Conservation (phyloP, 2,888 invertebrate genomes). For the Agriotes lineatus region DNA sequence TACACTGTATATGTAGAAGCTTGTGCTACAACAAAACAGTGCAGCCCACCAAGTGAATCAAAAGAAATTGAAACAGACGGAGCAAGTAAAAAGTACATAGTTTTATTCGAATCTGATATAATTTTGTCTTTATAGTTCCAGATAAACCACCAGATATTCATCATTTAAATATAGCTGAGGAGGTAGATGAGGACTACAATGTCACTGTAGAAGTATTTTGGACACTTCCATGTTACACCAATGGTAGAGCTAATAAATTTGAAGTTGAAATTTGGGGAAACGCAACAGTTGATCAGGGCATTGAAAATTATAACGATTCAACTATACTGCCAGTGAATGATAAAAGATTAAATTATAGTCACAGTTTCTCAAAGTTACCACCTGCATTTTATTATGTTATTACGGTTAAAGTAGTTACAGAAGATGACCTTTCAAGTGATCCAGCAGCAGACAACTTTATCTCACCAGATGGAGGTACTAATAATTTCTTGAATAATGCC, state of each 20-base stretch:
- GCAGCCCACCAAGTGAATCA: not conserved
- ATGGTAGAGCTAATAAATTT: conserved; percentile 51
- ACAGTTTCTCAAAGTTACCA: conserved; percentile 22
- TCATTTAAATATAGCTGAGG: too few relatives aligned
- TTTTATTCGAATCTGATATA: not conserved
- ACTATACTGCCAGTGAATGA: not conserved
- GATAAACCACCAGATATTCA: conserved; percentile 42
- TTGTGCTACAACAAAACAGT: too few relatives aligned
- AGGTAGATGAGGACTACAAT: too few relatives aligned
- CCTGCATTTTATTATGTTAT: conserved; percentile 39
- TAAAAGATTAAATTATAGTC: conserved; percentile 24
- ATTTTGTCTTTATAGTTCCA: conserved; percentile 45
- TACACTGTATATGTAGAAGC: too few relatives aligned
- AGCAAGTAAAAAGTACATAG: not conserved
- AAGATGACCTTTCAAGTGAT: not conserved
- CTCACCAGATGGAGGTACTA: conserved; percentile 37
- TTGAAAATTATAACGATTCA: not conserved
- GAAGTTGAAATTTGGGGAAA: not conserved
- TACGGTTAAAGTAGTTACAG: not conserved
- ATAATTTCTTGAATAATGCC: too few relatives aligned
- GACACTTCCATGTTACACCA: conserved; percentile 52
- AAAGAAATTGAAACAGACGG: not conserved
- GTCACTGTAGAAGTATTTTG: conserved; percentile 45
- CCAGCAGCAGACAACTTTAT: not conserved
- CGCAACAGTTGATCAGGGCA: not conserved